Evolutionary conservation across 1,140 invertebrate species (phyloP), one percentile per base, ranked within the genome.

Genomic region (Aporrectodea caliginosa): DNA sequence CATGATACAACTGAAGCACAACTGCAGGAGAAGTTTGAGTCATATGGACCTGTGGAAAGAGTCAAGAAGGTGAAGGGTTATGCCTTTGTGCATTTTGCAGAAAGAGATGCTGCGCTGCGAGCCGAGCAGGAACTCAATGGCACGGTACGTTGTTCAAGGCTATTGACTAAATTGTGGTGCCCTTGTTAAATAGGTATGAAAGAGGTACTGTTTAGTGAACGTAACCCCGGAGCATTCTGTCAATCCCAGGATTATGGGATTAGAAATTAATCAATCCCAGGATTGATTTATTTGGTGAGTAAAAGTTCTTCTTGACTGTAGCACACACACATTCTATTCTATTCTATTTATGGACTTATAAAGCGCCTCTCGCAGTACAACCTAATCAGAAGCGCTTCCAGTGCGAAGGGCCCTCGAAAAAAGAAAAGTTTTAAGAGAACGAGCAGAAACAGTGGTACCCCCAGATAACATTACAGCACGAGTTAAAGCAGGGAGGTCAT

Each of bases 31-130:
- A 92, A 93, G 82, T 99, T 98, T 89, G 95, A 96, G 89, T 91
- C 91, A 84, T 96, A 92, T 90, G 98, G 98, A 78, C 94, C 95
- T 89, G 94, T 99, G 74, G 97, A 99, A 88, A 92, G 96, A 84
- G 97, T 98, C 58, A 99, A 99, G 90, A 99, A 99, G 90, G 97
- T 98, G 84, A 97, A 98, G 90, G 97, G 99, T 90, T 99, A 99
- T 90, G 97, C 96, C 80, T 99, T 99, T 90, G 93, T 99, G 85
- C 97, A 99, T 90, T 99, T 98, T 90, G 96, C 98, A 89, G 97
- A 99, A 88, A 92, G 97, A 88, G 96, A 98, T 85, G 92, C 94
- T 90, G 97, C 97, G 83, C 91, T 98, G 14, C 94, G 94, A 92
- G 97, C 97, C 81, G 96, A 99, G 94, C 92, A 95, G 84, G 94